Conservation (phyloP, 1,140 invertebrate species). For the Drosophila sp. region DNA sequence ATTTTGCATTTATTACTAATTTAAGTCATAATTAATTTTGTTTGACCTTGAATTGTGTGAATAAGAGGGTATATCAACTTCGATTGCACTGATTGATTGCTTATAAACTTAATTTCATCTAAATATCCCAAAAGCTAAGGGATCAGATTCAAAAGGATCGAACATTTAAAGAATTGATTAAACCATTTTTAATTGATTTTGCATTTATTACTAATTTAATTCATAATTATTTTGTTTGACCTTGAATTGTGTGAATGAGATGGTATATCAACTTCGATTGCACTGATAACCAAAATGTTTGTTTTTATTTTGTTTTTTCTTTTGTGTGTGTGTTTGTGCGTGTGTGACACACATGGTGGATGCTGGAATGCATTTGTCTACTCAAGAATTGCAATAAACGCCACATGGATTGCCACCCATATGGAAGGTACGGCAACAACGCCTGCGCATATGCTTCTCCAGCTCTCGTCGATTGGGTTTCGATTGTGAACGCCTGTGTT, state of each 20-base stretch:
- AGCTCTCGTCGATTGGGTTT: background rate
- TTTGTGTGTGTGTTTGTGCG: background rate
- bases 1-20: too few relatives aligned
- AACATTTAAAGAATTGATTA: too few relatives aligned
- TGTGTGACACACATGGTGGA: constrained; percentile 19
- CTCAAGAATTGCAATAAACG: constrained; percentile 19
- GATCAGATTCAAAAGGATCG: too few relatives aligned
- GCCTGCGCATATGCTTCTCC: constrained; percentile 35
- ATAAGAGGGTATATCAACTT: background rate
- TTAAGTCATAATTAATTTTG: too few relatives aligned
- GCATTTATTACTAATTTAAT: too few relatives aligned
- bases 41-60: background rate
- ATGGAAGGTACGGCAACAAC: constrained; percentile 21
- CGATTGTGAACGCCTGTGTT: background rate
- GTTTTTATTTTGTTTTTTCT: background rate
- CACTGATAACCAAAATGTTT: background rate
- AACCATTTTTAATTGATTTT: too few relatives aligned
- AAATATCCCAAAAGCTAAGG: too few relatives aligned
- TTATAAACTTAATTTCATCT: too few relatives aligned
- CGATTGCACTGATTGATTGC: background rate
- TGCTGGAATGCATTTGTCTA: constrained; percentile 26
- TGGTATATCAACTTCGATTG: background rate
- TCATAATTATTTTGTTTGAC: background rate
- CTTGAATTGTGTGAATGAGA: background rate
- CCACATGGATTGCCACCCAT: constrained; percentile 3